A percentile compares a stretch with the other conserved stretches of the same genome.
phyloP scores from a whole-genome alignment of 2,113 vertebrate genomes.

The Ginglymostoma cirratum region DNA sequence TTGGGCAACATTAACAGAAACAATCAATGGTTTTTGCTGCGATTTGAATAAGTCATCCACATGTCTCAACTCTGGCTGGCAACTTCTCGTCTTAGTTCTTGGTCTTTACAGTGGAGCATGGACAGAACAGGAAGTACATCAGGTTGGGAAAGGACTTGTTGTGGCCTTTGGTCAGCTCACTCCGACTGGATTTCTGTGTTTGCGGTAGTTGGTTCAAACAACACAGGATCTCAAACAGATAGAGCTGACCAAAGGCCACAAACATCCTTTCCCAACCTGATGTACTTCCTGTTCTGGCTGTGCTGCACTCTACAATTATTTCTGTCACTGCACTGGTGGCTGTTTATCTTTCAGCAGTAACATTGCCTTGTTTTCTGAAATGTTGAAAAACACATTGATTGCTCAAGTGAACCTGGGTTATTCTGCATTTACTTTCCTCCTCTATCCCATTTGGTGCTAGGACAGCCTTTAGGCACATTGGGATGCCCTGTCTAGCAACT shows the following conservation, averaged over 20 bases:
- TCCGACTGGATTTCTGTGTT: too few species aligned
- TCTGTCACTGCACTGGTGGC: too few species aligned
- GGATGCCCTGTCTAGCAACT: neutral
- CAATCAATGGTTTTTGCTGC: neutral
- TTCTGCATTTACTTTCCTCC: neutral
- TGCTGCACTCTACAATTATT: too few species aligned
- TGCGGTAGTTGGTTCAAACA: too few species aligned
- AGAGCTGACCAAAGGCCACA: too few species aligned
- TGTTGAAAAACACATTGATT: neutral
- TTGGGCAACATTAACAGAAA: neutral
- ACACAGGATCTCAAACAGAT: too few species aligned
- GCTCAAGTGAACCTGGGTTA: too few species aligned
- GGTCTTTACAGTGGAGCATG: neutral
- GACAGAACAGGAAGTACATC: neutral
- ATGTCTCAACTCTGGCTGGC: neutral
- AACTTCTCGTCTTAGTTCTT: neutral
- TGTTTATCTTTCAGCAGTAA: neutral
- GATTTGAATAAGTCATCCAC: neutral
- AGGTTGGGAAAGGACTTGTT: neutral
- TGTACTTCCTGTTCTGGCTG: neutral
- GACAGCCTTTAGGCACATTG: neutral
- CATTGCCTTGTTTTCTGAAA: neutral
- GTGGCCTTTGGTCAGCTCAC: too few species aligned
- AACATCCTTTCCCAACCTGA: neutral
- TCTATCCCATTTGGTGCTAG: neutral